Evolutionary conservation across 2,888 invertebrate species (phyloP).

Genomic region (Drosophila lacicola): DNA sequence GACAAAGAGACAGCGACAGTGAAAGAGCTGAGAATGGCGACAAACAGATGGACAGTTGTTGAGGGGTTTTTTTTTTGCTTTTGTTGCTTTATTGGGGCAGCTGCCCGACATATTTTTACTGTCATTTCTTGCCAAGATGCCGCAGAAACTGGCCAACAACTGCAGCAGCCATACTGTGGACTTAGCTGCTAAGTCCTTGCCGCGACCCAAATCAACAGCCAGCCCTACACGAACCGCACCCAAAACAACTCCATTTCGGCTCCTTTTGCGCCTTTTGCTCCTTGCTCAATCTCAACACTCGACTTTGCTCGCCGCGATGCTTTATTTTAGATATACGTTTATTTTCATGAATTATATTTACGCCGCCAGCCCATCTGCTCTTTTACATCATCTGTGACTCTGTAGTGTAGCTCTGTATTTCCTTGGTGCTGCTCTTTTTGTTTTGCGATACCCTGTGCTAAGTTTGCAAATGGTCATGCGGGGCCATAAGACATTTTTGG

Average conservation of each 20-base stretch:
- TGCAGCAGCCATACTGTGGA: constrained; percentile 17
- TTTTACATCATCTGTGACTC: constrained; percentile 6
- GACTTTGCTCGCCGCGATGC: constrained; percentile 16
- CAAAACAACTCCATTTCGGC: constrained; percentile 1
- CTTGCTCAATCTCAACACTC: constrained; percentile 24
- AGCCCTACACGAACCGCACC: not conserved
- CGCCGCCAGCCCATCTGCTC: constrained; percentile 16
- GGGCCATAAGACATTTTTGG: too few relatives aligned
- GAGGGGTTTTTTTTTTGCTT: not conserved
- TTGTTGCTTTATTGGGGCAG: constrained; percentile 4
- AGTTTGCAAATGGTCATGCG: not conserved
- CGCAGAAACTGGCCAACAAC: constrained; percentile 36
- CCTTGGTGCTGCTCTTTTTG: not conserved
- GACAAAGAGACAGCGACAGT: constrained; percentile 7
- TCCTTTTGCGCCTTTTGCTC: constrained; percentile 3
- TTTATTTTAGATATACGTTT: constrained; percentile 46
- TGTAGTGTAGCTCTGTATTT: not conserved
- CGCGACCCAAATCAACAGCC: constrained; percentile 72
- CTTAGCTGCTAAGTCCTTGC: constrained; percentile 74
- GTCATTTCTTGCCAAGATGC: constrained; percentile 59
- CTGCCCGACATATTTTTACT: constrained; percentile 73
- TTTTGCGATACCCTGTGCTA: constrained; percentile 14
- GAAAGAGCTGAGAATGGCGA: constrained; percentile 1
- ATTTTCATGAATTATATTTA: constrained; percentile 52
- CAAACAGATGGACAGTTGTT: constrained; percentile 43